These are phyloP conservation scores for Alethe castanea DNA, from an alignment of 2,113 vertebrate species.

Conservation along the genomic window DNA sequence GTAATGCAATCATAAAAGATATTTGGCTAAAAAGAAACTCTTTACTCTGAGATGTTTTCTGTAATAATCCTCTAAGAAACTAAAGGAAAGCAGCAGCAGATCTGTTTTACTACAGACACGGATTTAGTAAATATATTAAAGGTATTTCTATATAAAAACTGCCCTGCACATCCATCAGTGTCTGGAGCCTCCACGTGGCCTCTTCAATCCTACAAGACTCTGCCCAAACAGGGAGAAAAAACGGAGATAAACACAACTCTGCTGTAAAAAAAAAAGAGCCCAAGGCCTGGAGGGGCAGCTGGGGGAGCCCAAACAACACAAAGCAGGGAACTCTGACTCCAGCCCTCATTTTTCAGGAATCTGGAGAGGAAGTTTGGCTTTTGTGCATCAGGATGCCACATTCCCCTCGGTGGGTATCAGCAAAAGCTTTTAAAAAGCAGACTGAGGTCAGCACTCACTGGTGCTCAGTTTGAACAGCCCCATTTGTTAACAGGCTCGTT, in stretches of 20 bases:
- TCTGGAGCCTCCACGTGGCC: neutral
- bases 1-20: conserved; percentile 4
- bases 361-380: neutral
- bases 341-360: neutral
- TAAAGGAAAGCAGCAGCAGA: conserved; percentile 45
- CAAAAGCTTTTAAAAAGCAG: neutral
- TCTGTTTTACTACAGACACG: conserved; percentile 64
- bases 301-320: neutral
- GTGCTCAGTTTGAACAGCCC: neutral
- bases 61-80: conserved; percentile 14
- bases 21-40: conserved; percentile 13
- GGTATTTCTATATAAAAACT: conserved; percentile 12
- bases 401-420: neutral
- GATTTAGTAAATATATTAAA: conserved; percentile 62
- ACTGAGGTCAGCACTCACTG: neutral
- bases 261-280: neutral
- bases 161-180: neutral
- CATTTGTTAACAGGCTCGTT: neutral
- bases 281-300: neutral
- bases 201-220: neutral
- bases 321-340: neutral
- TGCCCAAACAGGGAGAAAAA: neutral
- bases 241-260: neutral
- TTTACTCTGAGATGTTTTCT: conserved; percentile 19
- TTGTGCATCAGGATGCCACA: neutral